Conservation (phyloP, 2,797 vertebrate species). For the Picus viridis region DNA sequence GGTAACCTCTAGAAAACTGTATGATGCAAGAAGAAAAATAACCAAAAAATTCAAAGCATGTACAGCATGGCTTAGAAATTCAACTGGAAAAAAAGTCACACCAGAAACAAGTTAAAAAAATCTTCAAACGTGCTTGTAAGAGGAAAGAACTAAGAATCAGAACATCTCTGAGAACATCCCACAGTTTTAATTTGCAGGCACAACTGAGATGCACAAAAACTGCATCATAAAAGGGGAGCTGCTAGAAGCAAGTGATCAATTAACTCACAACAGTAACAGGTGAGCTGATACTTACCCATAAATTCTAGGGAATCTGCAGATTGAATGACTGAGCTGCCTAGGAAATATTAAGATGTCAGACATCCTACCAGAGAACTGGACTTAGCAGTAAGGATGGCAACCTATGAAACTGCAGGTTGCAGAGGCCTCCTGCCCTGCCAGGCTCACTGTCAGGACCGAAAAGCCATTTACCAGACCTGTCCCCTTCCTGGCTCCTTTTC, state of each 20-base stretch:
- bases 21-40: background rate
- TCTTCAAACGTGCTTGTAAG: background rate
- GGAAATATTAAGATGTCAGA: background rate
- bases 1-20: background rate
- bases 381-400: too few species aligned
- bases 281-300: background rate
- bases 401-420: background rate
- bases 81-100: background rate
- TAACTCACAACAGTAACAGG: background rate
- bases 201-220: background rate
- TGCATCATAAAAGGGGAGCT: background rate
- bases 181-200: background rate
- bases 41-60: background rate
- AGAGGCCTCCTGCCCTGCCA: background rate
- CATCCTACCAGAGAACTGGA: background rate
- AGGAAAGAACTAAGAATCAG: background rate
- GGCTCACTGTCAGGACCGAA: rapidly evolving
- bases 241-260: background rate
- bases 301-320: background rate
- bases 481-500: background rate
- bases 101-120: background rate
- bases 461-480: background rate
- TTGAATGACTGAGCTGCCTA: background rate
- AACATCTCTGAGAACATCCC: background rate
- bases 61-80: background rate